Evolutionary conservation across 1,140 invertebrate species (phyloP), one percentile per base, ranked within the genome.

Genomic region (Habropoda laboriosa): DNA sequence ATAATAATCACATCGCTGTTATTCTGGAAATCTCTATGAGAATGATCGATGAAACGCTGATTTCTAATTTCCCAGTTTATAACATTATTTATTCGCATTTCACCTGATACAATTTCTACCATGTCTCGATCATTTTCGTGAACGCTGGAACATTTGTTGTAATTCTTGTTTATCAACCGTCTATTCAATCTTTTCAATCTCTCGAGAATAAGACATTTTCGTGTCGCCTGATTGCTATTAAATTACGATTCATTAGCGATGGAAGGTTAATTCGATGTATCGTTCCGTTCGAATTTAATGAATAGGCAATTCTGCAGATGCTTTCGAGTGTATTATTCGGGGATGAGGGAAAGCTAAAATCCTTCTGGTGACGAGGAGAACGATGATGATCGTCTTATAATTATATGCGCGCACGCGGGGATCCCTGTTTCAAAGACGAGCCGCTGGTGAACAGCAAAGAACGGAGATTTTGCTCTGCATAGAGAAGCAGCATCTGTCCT

Each of bases 321-420:
- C 35, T 27, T 55, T 24, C 12, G 38, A 30, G 3, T 66, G n/a
- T 66, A 60, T 53, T 24, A 21, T 51, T 40, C 21, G 24, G 21
- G 18, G 38, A 57, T 1, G 21, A 27, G 38, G 16, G 30, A 47
- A 24, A n/a, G 42, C n/a, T 24, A 18, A 53, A 38, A 47, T 83
- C 10, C 75, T 53, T 13, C 63, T 63, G 27, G 66, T 64, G 70
- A 73, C 40, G 42, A 73, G 45, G 63, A 86, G 61, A 76, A 79
- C 82, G 79, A 86, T 87, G 79, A 88, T 86, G 81, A 88, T 88
- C 84, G 80, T 79, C 81, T 76, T 78, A 83, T 88, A 85, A 87
- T 90, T 89, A 87, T 82, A 83, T 82, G 77, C 86, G 75, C 70
- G 78, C 86, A n/a, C n/a, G 85, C 67, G 79, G 81, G 76, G 72